Conservation (phyloP, 2,797 vertebrate species). For the Tapera naevia region DNA sequence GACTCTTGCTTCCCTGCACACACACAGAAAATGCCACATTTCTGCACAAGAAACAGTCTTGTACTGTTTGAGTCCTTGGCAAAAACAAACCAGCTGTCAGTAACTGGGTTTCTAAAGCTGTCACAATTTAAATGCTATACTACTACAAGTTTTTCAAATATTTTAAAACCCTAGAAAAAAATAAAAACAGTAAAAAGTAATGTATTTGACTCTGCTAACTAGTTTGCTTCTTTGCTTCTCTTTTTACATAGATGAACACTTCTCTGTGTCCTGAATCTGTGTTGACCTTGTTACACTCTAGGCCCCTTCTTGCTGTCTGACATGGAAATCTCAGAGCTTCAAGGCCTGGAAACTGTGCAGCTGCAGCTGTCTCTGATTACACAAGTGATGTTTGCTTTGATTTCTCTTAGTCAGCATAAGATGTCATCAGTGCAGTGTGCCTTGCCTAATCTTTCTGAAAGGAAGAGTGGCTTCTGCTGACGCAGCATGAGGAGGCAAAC, state of each 20-base stretch:
- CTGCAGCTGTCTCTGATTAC: background rate
- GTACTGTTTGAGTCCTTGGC: background rate
- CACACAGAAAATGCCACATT: too few relatives aligned
- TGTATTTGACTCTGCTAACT: background rate
- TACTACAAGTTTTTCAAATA: background rate
- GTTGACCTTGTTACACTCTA: background rate
- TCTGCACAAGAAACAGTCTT: background rate
- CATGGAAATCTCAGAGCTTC: rapidly evolving
- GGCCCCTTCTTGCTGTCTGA: background rate
- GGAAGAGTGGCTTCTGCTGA: background rate
- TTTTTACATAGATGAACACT: background rate
- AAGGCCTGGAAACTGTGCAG: background rate
- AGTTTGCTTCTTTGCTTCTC: background rate
- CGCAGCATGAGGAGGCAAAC: rapidly evolving
- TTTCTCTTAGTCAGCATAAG: background rate
- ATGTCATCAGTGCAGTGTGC: background rate
- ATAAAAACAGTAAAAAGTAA: background rate
- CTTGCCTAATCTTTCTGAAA: too few relatives aligned
- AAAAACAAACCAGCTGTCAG: background rate
- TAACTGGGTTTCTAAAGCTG: background rate
- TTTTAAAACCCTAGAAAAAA: background rate
- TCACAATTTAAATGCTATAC: rapidly evolving
- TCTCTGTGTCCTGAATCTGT: background rate
- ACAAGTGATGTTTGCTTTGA: rapidly evolving
- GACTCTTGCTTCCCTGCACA: background rate